Evolutionary conservation across 2,797 vertebrate genomes (phyloP).

Genomic region (Peromyscus aztecus): DNA sequence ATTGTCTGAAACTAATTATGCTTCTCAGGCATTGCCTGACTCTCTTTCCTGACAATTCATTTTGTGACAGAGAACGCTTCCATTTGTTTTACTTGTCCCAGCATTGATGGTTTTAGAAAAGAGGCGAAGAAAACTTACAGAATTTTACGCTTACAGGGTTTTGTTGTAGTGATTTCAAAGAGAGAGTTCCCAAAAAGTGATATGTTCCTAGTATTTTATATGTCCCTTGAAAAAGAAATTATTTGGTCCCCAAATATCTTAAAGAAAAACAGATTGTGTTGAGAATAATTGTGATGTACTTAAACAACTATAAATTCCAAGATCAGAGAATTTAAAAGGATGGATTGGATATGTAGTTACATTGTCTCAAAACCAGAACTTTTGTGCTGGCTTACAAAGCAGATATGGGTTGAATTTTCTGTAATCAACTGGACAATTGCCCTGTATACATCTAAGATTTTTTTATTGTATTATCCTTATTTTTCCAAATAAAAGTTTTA

Average conservation of each 20-base stretch:
- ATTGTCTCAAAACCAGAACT: slow-evolving; percentile 1
- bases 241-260: not conserved
- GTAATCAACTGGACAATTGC: not conserved
- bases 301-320: slow-evolving; percentile 30
- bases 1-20: slow-evolving; percentile 71
- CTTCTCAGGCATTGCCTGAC: slow-evolving; percentile 37
- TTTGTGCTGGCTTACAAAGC: not conserved
- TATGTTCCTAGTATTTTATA: slow-evolving; percentile 51
- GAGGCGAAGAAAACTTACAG: not conserved
- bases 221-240: slow-evolving; percentile 32
- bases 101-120: not conserved
- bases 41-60: slow-evolving; percentile 33
- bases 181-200: not conserved
- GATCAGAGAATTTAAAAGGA: not conserved
- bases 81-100: not conserved
- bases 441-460: not conserved
- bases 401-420: not conserved
- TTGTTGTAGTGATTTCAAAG: slow-evolving; percentile 25
- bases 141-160: not conserved
- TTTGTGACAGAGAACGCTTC: not conserved
- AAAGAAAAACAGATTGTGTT: not conserved
- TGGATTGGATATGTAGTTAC: slow-evolving; percentile 1
- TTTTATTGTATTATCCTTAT: slow-evolving; percentile 40
- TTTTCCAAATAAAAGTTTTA: slow-evolving; percentile 57
- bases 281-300: not conserved